These are phyloP conservation scores for Hirtodrosophila cameraria DNA, from an alignment of 2,888 invertebrate species.

Conservation along the genomic window DNA sequence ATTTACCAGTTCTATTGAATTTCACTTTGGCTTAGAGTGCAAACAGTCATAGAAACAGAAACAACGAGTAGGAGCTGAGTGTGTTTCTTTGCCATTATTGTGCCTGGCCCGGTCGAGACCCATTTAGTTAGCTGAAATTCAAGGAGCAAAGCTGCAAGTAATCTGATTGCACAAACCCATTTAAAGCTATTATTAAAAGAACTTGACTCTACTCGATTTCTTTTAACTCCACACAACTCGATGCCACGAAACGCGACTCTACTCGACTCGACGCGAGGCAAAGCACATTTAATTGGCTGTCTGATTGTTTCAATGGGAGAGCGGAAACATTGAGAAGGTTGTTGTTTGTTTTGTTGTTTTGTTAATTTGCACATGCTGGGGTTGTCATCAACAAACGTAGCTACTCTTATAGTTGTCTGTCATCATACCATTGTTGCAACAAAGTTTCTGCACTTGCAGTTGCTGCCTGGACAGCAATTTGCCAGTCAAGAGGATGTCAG, in stretches of 20 bases:
- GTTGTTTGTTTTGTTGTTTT: constrained; percentile 18
- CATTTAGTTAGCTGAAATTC: constrained; percentile 57
- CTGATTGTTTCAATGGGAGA: constrained; percentile 33
- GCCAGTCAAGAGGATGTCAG: constrained; percentile 49
- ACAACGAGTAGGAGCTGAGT: constrained; percentile 15
- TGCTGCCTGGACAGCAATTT: constrained; percentile 42
- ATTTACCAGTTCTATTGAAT: constrained; percentile 65
- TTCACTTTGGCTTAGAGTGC: constrained; percentile 63
- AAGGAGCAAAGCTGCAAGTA: constrained; percentile 32
- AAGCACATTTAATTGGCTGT: constrained; percentile 70
- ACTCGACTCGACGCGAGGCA: constrained; percentile 24
- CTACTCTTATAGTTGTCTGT: constrained; percentile 33
- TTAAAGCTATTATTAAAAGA: constrained; percentile 70
- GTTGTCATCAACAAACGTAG: constrained; percentile 65
- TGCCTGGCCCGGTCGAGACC: constrained; percentile 27
- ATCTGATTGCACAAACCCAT: constrained; percentile 64
- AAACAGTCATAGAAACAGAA: constrained; percentile 37
- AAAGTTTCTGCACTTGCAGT: constrained; percentile 23
- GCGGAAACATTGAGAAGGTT: constrained; percentile 16
- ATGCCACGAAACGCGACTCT: constrained; percentile 33
- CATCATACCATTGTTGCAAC: constrained; percentile 50
- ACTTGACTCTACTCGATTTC: constrained; percentile 37
- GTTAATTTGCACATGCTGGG: constrained; percentile 50
- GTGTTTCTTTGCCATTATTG: constrained; percentile 6
- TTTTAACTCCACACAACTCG: constrained; percentile 1